Conservation (phyloP, 1,140 invertebrate genomes). For the Panagrolaimus sp. region DNA sequence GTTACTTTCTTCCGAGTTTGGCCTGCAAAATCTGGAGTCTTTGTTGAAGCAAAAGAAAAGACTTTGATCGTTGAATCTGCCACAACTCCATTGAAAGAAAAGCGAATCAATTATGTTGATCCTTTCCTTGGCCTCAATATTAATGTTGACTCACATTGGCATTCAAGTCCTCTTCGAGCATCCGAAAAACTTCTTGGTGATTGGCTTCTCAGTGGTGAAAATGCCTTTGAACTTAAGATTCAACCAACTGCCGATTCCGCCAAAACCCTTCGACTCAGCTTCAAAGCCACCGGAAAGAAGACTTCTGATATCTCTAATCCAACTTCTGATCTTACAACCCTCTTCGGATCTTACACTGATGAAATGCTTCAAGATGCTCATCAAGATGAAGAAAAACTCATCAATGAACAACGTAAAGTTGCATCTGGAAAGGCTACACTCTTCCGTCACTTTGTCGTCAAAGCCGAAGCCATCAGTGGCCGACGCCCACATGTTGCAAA, state of each 20-base stretch:
- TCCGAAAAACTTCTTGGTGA: neutral
- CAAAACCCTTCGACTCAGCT: neutral
- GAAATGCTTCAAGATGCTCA: too few relatives aligned
- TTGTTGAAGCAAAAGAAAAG: slow-evolving; percentile 31
- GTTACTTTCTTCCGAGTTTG: slow-evolving; percentile 27
- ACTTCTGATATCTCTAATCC: neutral
- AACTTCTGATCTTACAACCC: neutral
- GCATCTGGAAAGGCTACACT: too few relatives aligned
- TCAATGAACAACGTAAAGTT: too few relatives aligned
- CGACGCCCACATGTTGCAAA: too few relatives aligned
- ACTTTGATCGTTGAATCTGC: slow-evolving; percentile 27
- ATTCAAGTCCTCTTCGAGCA: neutral
- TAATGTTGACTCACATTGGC: slow-evolving; percentile 25
- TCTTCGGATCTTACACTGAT: neutral
- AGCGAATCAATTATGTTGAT: neutral
- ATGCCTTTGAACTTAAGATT: slow-evolving; percentile 24
- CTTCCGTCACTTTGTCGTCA: too few relatives aligned
- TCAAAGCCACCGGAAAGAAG: neutral
- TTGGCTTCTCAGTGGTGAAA: slow-evolving; percentile 19
- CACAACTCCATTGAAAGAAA: neutral
- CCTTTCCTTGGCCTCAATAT: slow-evolving; percentile 19
- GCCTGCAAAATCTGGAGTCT: slow-evolving; percentile 19
- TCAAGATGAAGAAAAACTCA: too few relatives aligned
- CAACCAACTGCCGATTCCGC: neutral
- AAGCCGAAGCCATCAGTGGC: too few relatives aligned